Evolutionary conservation across 2,797 vertebrate species (phyloP).

Genomic region (Hydrolagus colliei): DNA sequence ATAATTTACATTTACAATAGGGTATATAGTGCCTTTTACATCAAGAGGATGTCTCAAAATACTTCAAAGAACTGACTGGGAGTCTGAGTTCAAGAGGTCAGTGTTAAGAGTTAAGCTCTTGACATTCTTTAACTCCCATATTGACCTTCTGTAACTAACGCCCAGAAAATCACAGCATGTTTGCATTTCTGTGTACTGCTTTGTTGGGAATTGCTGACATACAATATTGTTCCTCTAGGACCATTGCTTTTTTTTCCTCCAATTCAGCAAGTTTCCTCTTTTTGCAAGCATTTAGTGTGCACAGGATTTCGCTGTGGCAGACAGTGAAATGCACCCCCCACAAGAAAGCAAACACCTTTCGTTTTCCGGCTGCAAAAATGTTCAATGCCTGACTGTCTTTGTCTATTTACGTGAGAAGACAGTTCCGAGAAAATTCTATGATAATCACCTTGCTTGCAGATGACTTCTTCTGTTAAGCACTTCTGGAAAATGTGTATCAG

Average conservation of each 20-base stretch:
- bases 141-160: too few species aligned
- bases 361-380: too few species aligned
- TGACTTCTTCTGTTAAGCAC: neutral
- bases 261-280: constrained; percentile 13
- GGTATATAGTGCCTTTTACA: too few species aligned
- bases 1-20: too few species aligned
- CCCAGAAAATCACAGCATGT: neutral
- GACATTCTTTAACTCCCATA: too few species aligned
- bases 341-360: too few species aligned
- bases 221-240: neutral
- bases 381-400: too few species aligned
- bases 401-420: too few species aligned
- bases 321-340: neutral
- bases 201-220: constrained; percentile 16
- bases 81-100: too few species aligned
- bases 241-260: neutral
- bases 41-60: too few species aligned
- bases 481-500: neutral
- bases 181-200: constrained; percentile 9
- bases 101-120: too few species aligned
- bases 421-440: neutral
- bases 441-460: neutral
- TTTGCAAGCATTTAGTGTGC: neutral
- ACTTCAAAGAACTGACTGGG: too few species aligned
- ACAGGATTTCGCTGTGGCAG: neutral